phyloP scores from a whole-genome alignment of 2,113 vertebrate species.

The Phalacrocorax pelagicus region DNA sequence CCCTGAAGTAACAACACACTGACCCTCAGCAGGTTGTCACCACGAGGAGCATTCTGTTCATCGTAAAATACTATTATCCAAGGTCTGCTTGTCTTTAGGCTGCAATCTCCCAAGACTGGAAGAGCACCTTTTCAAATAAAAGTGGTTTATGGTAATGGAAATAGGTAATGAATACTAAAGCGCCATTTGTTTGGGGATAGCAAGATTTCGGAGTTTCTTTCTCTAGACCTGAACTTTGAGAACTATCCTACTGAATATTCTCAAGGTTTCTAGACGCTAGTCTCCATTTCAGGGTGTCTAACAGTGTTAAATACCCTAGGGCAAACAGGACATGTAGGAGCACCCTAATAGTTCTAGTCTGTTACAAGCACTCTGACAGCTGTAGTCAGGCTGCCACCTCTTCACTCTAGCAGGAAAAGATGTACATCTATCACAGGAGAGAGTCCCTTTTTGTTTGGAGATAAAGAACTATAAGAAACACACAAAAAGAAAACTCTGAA shows the following conservation, averaged over 20 bases:
- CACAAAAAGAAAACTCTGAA: neutral
- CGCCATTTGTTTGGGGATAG: neutral
- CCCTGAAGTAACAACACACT: neutral
- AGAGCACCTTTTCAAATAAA: neutral
- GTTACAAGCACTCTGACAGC: neutral
- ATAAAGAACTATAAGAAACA: neutral
- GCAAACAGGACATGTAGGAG: neutral
- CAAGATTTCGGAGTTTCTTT: neutral
- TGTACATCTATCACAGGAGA: neutral
- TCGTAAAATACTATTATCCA: neutral
- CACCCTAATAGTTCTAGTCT: neutral
- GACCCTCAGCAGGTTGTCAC: neutral
- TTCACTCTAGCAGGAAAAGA: neutral
- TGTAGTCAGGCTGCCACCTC: neutral
- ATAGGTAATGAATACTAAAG: neutral
- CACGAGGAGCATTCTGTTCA: neutral
- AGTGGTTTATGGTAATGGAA: neutral
- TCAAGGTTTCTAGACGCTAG: neutral
- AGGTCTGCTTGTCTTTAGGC: neutral
- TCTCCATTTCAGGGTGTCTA: neutral
- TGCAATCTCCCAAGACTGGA: neutral
- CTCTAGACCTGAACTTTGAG: neutral
- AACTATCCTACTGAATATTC: neutral
- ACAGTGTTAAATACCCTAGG: neutral
- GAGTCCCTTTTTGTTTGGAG: neutral